These are phyloP conservation scores for Pseudorhiza aurosa DNA, from an alignment of 30 jellyfish, hydroid and myxozoan genomes.

Conservation along the genomic window DNA sequence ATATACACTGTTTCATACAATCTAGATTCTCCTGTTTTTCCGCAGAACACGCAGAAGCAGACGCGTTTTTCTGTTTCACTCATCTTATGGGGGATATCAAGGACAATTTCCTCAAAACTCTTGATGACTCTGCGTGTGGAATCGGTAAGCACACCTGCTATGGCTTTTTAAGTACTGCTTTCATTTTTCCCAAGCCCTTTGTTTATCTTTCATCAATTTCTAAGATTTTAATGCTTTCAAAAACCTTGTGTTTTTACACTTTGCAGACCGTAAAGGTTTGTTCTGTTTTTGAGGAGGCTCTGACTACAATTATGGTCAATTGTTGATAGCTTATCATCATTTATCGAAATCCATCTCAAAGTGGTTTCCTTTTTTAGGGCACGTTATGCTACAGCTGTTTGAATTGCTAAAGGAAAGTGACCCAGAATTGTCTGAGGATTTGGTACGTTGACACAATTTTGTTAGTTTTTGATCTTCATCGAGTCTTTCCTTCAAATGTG, in stretches of 20 bases:
- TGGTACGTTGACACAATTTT: slow-evolving; percentile 65
- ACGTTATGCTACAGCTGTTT: slow-evolving; percentile 67
- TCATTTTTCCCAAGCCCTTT: too few species aligned
- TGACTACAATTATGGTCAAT: too few species aligned
- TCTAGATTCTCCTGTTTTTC: too few species aligned
- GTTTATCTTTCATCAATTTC: too few species aligned
- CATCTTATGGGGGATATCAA: slow-evolving; percentile 96
- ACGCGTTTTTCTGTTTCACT: slow-evolving; percentile 91
- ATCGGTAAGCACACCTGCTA: slow-evolving; percentile 50
- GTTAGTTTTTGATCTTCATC: neutral
- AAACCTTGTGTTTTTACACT: neutral
- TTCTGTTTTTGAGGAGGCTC: neutral
- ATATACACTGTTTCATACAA: too few species aligned
- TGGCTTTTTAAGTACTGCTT: neutral
- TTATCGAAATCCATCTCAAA: too few species aligned
- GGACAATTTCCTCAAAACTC: slow-evolving; percentile 86
- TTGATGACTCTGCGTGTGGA: slow-evolving; percentile 93
- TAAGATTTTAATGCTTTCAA: too few species aligned
- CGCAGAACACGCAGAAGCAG: slow-evolving; percentile 96
- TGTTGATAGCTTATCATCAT: too few species aligned
- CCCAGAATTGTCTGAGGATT: slow-evolving; percentile 75
- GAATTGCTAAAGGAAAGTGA: slow-evolving; percentile 75
- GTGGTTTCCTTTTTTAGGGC: slow-evolving; percentile 62
- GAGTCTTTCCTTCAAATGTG: too few species aligned
- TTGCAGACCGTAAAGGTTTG: neutral